Evolutionary conservation across 2,113 vertebrate species (phyloP).

Genomic region (Cololabis saira): DNA sequence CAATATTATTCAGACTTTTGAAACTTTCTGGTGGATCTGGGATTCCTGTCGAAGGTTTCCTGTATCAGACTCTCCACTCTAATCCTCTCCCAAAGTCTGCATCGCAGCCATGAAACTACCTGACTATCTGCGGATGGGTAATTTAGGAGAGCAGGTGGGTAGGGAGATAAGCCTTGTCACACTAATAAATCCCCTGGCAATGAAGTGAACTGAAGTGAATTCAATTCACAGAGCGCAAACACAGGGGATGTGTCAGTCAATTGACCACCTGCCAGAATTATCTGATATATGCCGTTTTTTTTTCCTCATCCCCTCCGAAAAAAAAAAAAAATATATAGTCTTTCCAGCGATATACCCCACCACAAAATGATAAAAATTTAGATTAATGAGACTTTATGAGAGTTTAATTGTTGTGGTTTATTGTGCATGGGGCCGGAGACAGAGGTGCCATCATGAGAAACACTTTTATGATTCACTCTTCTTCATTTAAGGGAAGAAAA

Average conservation of each 20-base stretch:
- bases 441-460: not conserved
- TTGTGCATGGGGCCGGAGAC: not conserved
- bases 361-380: conserved; percentile 9
- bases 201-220: conserved; percentile 52
- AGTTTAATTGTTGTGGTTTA: not conserved
- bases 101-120: conserved; percentile 25
- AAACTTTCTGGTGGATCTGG: no score
- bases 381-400: not conserved
- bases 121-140: conserved; percentile 50
- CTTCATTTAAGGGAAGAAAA: not conserved
- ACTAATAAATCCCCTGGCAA: conserved; percentile 66
- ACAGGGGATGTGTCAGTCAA: conserved; percentile 24
- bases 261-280: conserved; percentile 53
- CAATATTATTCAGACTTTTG: not conserved
- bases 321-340: no score
- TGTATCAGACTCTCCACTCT: not conserved
- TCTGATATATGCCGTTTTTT: conserved; percentile 25
- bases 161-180: conserved; percentile 58
- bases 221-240: conserved; percentile 53
- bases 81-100: conserved; percentile 26
- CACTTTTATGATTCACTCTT: not conserved
- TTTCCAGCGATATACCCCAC: no score
- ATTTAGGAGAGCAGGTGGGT: conserved; percentile 63
- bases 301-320: not conserved
- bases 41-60: no score